phyloP scores from a whole-genome alignment of 1,140 invertebrate species.

The Pentalonia nigronervosa region DNA sequence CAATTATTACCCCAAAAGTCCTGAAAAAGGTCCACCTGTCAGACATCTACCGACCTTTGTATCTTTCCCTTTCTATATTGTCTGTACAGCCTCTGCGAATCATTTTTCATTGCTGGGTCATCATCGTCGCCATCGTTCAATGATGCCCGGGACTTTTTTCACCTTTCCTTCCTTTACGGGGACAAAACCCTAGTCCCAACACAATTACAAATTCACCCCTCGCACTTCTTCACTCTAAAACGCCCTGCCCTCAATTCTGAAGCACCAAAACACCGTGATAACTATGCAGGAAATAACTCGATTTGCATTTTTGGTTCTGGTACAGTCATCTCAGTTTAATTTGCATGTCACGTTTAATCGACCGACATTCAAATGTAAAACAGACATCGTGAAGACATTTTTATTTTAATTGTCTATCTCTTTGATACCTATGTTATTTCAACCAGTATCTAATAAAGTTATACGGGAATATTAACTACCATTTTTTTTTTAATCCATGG shows the following conservation, averaged over 20 bases:
- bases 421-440: neutral
- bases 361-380: slow-evolving; percentile 34
- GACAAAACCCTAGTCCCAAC: slow-evolving; percentile 56
- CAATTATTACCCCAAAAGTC: slow-evolving; percentile 57
- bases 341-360: slow-evolving; percentile 47
- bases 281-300: slow-evolving; percentile 55
- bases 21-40: slow-evolving; percentile 56
- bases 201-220: slow-evolving; percentile 57
- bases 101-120: slow-evolving; percentile 56
- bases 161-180: slow-evolving; percentile 36
- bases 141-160: slow-evolving; percentile 42
- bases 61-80: slow-evolving; percentile 22
- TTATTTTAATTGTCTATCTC: slow-evolving; percentile 28
- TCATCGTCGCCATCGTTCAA: slow-evolving; percentile 54
- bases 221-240: slow-evolving; percentile 29
- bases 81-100: slow-evolving; percentile 19
- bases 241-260: neutral
- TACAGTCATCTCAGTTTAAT: slow-evolving; percentile 39
- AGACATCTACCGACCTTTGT: neutral
- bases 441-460: slow-evolving; percentile 29
- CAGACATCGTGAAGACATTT: slow-evolving; percentile 20
- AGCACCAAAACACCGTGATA: slow-evolving; percentile 42
- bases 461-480: neutral
- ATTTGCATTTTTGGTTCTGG: slow-evolving; percentile 53
- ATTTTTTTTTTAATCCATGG: neutral